These are phyloP conservation scores for Etheostoma perlongum DNA, from an alignment of 2,797 vertebrate species.

Conservation along the genomic window DNA sequence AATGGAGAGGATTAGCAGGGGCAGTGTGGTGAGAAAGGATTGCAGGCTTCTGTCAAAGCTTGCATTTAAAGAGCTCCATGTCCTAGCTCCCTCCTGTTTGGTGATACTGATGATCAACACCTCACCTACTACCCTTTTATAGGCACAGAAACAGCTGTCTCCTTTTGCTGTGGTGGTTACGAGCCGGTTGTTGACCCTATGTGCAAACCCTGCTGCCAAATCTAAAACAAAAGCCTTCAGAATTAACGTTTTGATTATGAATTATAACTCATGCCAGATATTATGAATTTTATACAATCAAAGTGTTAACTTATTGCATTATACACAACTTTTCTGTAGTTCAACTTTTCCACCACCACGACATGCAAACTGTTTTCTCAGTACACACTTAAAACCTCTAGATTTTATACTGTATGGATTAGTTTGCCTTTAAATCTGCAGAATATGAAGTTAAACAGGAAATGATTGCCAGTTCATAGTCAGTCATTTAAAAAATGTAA, in stretches of 20 bases:
- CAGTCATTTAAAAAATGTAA: constrained; percentile 7
- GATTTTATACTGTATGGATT: constrained; percentile 1
- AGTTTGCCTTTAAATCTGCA: constrained; percentile 17
- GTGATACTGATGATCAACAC: constrained; percentile 60
- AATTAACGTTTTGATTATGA: neutral
- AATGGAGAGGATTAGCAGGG: constrained; percentile 84
- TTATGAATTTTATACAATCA: neutral
- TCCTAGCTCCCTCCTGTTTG: constrained; percentile 58
- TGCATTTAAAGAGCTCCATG: constrained; percentile 71
- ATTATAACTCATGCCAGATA: neutral
- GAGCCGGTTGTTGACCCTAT: constrained; percentile 7
- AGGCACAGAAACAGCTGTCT: constrained; percentile 16
- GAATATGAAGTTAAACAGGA: constrained; percentile 1
- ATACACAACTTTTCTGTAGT: constrained; percentile 1
- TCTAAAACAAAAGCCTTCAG: neutral
- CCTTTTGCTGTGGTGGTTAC: constrained; percentile 14
- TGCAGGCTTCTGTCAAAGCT: constrained; percentile 76
- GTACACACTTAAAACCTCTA: neutral
- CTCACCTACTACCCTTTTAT: constrained; percentile 22
- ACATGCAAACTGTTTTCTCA: constrained; percentile 6
- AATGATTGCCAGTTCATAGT: neutral
- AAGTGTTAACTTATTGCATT: neutral
- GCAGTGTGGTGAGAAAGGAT: constrained; percentile 77
- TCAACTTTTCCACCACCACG: neutral
- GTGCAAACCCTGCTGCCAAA: neutral